A percentile compares a stretch with the other conserved stretches of the same genome.
phyloP scores from a whole-genome alignment of 2,113 vertebrate species.

The Ciconia stormi region DNA sequence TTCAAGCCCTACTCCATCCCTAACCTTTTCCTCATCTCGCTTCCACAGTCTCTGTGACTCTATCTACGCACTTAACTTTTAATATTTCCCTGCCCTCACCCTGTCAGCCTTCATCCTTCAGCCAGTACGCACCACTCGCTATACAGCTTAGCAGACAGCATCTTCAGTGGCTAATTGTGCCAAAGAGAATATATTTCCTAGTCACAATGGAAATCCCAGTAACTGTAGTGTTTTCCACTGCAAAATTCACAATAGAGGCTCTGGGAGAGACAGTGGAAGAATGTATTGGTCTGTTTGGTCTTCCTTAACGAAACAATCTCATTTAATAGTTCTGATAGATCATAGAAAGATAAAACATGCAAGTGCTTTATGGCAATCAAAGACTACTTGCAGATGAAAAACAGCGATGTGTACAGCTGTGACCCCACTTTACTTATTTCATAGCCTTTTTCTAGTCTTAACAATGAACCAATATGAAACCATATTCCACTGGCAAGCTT shows the following conservation, averaged over 20 bases:
- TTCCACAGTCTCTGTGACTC: not conserved
- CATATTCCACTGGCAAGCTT: not conserved
- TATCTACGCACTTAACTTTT: not conserved
- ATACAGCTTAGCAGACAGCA: not conserved
- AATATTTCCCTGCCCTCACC: not conserved
- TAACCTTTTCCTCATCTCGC: not conserved
- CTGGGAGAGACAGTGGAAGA: not conserved
- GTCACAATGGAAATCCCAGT: not conserved
- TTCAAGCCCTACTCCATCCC: not conserved
- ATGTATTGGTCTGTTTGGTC: not conserved
- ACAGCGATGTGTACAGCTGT: not conserved
- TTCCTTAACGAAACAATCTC: not conserved
- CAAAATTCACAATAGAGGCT: not conserved
- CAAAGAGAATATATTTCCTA: not conserved
- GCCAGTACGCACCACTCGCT: fast-evolving
- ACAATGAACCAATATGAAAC: not conserved
- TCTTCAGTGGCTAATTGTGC: not conserved
- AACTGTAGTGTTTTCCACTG: not conserved
- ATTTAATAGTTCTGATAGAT: not conserved
- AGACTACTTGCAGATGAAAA: not conserved
- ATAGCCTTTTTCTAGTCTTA: not conserved
- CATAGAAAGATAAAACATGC: not conserved
- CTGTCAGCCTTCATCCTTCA: not conserved
- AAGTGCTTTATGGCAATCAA: not conserved
- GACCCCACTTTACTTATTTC: not conserved